Evolutionary conservation across 2,113 vertebrate genomes (phyloP).

Genomic region (Daubentonia madagascariensis): DNA sequence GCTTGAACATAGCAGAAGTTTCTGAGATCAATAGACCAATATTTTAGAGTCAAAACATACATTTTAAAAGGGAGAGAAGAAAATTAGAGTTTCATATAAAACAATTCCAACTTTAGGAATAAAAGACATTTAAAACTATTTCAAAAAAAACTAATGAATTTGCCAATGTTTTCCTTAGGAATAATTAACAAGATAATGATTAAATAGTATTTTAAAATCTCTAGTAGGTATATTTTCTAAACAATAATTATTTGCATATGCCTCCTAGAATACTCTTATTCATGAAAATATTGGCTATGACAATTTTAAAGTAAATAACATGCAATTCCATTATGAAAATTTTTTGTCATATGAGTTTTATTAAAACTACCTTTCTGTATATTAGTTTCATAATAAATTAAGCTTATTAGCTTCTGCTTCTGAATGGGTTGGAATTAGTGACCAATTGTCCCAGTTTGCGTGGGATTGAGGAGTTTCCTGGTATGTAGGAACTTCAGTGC

Average conservation of each 20-base stretch:
- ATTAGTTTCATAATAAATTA: slow-evolving; percentile 76
- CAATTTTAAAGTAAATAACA: slow-evolving; percentile 70
- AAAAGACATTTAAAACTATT: background rate
- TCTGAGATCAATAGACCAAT: background rate
- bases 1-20: background rate
- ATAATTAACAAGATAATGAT: background rate
- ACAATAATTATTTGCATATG: background rate
- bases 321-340: slow-evolving; percentile 69
- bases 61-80: background rate
- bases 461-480: background rate
- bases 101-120: background rate
- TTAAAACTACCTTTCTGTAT: slow-evolving; percentile 75
- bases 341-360: slow-evolving; percentile 69
- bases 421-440: background rate
- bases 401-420: slow-evolving; percentile 38
- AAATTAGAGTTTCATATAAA: background rate
- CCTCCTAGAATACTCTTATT: background rate
- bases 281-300: slow-evolving; percentile 36
- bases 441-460: background rate
- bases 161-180: slow-evolving; percentile 45
- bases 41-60: background rate
- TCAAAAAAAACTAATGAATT: background rate
- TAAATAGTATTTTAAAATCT: background rate
- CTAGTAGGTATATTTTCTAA: slow-evolving; percentile 16
- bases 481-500: background rate